Evolutionary conservation across 2,797 vertebrate species (phyloP).

Genomic region (Bufotes viridis): DNA sequence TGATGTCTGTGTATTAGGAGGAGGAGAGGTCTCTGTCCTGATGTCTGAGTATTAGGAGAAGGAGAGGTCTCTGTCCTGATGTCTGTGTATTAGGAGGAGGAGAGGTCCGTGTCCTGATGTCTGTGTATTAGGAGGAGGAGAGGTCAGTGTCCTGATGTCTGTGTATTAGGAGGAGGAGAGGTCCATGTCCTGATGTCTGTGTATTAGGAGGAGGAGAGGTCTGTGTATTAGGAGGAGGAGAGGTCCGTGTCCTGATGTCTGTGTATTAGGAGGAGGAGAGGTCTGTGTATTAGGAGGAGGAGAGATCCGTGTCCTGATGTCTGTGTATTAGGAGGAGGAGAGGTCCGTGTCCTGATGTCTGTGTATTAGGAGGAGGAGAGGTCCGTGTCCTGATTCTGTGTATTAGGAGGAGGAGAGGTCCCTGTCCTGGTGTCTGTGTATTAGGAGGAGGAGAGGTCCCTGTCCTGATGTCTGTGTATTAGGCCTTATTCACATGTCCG

Average conservation of each 20-base stretch:
- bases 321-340: conserved; percentile 31
- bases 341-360: conserved; percentile 1
- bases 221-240: neutral
- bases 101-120: neutral
- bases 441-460: conserved; percentile 11
- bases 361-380: conserved; percentile 32
- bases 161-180: conserved; percentile 4
- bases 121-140: neutral
- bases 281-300: neutral
- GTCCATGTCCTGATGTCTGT: neutral
- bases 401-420: conserved; percentile 9
- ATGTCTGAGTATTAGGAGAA: neutral
- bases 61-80: neutral
- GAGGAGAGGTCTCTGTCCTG: neutral
- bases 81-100: conserved; percentile 1
- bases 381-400: neutral
- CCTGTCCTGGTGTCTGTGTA: neutral
- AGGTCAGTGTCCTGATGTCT: neutral
- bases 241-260: neutral
- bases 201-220: neutral
- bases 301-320: neutral
- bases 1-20: neutral
- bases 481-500: neutral
- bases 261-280: neutral
- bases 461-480: no score